Percentiles rank a stretch among this genome's conserved stretches.
Conservation (phyloP, 1,140 invertebrate species). For the Hypsibius dujardini region DNA sequence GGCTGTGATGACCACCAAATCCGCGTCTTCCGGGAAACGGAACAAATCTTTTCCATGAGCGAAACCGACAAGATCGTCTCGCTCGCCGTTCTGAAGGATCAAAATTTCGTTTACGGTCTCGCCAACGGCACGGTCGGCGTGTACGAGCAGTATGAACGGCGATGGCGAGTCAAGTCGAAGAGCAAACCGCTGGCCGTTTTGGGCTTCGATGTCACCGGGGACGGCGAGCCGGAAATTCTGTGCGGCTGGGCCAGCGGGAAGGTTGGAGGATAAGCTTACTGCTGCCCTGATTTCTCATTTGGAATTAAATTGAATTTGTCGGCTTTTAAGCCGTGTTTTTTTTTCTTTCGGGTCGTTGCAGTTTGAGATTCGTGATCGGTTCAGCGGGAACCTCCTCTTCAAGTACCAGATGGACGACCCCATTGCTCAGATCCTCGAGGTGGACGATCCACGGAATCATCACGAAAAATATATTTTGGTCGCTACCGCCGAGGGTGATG, state of each 20-base stretch:
- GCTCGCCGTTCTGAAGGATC: slow-evolving; percentile 33
- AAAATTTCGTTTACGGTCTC: slow-evolving; percentile 68
- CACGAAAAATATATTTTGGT: neutral
- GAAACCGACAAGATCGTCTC: slow-evolving; percentile 48
- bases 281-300: neutral
- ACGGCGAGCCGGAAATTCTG: slow-evolving; percentile 55
- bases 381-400: neutral
- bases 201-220: slow-evolving; percentile 52
- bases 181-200: slow-evolving; percentile 51
- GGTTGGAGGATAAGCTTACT: slow-evolving; percentile 34
- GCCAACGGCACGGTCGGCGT: slow-evolving; percentile 81
- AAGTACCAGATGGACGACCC: slow-evolving; percentile 17
- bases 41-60: slow-evolving; percentile 59
- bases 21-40: slow-evolving; percentile 62
- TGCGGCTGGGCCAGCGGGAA: slow-evolving; percentile 87
- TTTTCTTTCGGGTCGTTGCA: neutral
- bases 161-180: slow-evolving; percentile 85
- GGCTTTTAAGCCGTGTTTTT: neutral
- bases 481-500: neutral
- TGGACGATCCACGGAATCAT: neutral
- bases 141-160: slow-evolving; percentile 57
- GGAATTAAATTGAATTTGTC: slow-evolving; percentile 9
- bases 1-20: slow-evolving; percentile 79
- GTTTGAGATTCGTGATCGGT: slow-evolving; percentile 10
- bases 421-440: slow-evolving; percentile 2